Evolutionary conservation across 2,888 invertebrate genomes (phyloP).

Genomic region (Apotomis turbidana): DNA sequence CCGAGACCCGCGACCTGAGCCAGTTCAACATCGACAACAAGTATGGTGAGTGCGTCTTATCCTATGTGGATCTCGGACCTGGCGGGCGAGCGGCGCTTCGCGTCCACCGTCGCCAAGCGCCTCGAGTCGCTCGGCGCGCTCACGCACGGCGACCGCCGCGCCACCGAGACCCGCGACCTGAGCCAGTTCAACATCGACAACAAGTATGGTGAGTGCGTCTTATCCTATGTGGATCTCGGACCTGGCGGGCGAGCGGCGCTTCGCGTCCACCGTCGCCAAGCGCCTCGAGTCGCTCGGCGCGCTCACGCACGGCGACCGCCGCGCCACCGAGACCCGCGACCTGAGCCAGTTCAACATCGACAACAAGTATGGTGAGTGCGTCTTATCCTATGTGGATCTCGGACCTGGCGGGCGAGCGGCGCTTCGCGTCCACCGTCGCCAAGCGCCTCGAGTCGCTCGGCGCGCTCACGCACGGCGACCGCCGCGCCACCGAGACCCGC

Average conservation of each 20-base stretch:
- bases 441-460: slow-evolving; percentile 98
- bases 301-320: slow-evolving; percentile 95
- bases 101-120: slow-evolving; percentile 97
- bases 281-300: slow-evolving; percentile 57
- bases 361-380: slow-evolving; percentile 95
- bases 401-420: slow-evolving; percentile 97
- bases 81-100: slow-evolving; percentile 98
- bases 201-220: slow-evolving; percentile 83
- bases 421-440: slow-evolving; percentile 98
- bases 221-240: no score
- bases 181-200: slow-evolving; percentile 99
- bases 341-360: slow-evolving; percentile 97
- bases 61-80: slow-evolving; percentile 94
- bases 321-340: slow-evolving; percentile 90
- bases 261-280: no score
- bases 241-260: no score
- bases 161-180: slow-evolving; percentile 98
- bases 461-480: slow-evolving; percentile 99
- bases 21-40: slow-evolving; percentile 97
- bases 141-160: slow-evolving; percentile 99
- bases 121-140: slow-evolving; percentile 98
- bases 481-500: slow-evolving; percentile 97
- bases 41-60: slow-evolving; percentile 90
- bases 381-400: slow-evolving; percentile 87
- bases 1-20: slow-evolving; percentile 90